Evolutionary conservation across 1,140 invertebrate genomes (phyloP), one percentile per base, ranked within the genome.

Genomic region (Paramacrobiotus metropolitanus): DNA sequence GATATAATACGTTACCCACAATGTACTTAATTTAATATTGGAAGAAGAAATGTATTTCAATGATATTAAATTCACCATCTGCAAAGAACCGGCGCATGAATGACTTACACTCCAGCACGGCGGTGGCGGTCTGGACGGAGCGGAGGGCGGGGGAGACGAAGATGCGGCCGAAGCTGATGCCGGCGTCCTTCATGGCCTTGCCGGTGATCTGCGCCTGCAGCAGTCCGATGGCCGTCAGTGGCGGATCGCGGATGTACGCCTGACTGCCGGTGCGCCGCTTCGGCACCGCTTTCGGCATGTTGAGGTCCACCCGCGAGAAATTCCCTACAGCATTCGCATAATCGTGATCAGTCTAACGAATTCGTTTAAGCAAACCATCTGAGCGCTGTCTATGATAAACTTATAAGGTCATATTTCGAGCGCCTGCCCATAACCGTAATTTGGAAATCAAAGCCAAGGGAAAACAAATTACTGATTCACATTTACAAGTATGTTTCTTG

Each of bases 41-140:
- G 34, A 40, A 40, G 9, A 9, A 40, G 9, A 9, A 9, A 9
- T 40, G n/a, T 40, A 9, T 9, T 9, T 40, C 9, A 40, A 9
- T 40, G 9, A 9, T 40, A n/a, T 9, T 9, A 40, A 40, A 9
- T 9, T 40, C 34, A n/a, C n/a, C n/a, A n/a, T n/a, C n/a, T n/a
- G n/a, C n/a, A n/a, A n/a, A n/a, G n/a, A n/a, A n/a, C n/a, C n/a
- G n/a, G n/a, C n/a, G n/a, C n/a, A n/a, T 3, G 4, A 28, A 24
- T 2, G 59, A 61, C 63, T 63, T 34, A 71, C 71, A 68, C 67
- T 68, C 66, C 29, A 74, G 62, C 44, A 87, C 74, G 66, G 78
- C 78, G 34, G 82, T 78, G 63, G 84, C 85, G 0, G 90, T 94
- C 73, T 93, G 85, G n/a, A 94, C 77, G 74, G 87, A 91, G 60